Conservation (phyloP, 2,113 vertebrate species). For the Petaurus breviceps region DNA sequence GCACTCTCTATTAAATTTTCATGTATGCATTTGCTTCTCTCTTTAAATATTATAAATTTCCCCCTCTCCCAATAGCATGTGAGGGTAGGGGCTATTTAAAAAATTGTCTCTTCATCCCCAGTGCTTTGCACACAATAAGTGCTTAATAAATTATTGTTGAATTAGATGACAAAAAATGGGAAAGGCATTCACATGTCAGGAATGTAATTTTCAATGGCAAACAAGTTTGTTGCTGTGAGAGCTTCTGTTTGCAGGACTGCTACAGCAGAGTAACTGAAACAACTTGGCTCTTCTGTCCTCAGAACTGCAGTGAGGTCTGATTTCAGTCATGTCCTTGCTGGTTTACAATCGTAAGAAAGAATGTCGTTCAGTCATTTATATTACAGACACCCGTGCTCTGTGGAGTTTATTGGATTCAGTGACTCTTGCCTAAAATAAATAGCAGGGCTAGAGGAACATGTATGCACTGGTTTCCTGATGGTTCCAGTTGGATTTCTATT, state of each 20-base stretch:
- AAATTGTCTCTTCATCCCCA: background rate
- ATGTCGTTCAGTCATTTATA: constrained; percentile 6
- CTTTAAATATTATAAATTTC: background rate
- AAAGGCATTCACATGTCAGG: constrained; percentile 11
- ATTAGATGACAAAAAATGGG: constrained; percentile 46
- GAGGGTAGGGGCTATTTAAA: background rate
- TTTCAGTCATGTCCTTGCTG: constrained; percentile 42
- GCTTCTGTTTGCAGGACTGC: constrained; percentile 25
- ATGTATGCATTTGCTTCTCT: background rate
- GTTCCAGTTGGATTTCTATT: constrained; percentile 24
- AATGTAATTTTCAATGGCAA: constrained; percentile 24
- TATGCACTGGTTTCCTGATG: constrained; percentile 24
- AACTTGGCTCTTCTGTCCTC: constrained; percentile 51
- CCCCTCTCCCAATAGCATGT: no score
- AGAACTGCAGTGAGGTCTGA: constrained; percentile 14
- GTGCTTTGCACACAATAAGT: background rate
- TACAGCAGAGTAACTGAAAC: constrained; percentile 24
- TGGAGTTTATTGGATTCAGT: constrained; percentile 5
- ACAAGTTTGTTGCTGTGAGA: background rate
- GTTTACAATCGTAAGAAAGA: constrained; percentile 47
- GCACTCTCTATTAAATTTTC: background rate
- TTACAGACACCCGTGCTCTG: constrained; percentile 1
- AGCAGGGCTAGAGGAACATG: constrained; percentile 31
- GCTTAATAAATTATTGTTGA: background rate
- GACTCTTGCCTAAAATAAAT: constrained; percentile 26